Base-by-base conservation (phyloP, 2,113 vertebrate species). In the Panthera tigris region DNA sequence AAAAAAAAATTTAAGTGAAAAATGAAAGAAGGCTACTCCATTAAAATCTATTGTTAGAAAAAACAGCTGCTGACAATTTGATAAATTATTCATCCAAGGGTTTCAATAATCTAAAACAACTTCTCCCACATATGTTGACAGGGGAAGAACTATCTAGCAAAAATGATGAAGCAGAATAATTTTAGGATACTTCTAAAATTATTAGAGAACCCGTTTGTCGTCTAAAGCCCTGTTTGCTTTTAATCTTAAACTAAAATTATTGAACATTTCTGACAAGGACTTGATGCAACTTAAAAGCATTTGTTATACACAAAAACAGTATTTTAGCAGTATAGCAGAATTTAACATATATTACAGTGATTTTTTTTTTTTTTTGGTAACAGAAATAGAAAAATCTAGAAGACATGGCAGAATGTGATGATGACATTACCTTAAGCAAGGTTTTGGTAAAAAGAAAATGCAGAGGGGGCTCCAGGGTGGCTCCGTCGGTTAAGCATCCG, bases 21-120 rank as follows among this genome's bases (percentile, higher is more conserved):
- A 97, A 95, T 89, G 86, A 73, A 97, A 97, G 48, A 97, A 33
- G 68, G 94, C 69, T 82, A 73, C 84, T 91, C 94, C 83, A 93
- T 97, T 97, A 84, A 97, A 94, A 95, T 95, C 94, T 97, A 97
- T 91, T 97, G 97, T 93, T 87, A 97, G 97, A 97, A 93, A 97
- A 91, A 93, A 85, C 95, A 98, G 97, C 97, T 98, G 84, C 66
- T 98, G 97, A 98, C 61, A 97, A 84, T 96, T 97, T 97, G 97
- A 98, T 98, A 98, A 98, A 99, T 98, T 98, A 98, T 97, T 98
- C 80, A 97, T 98, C 96, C 96, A 96, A 98, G 87, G 85, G 55
- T 96, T 95, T 86, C 66, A 97, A 95, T 98, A 95, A 98, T 98
- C 69, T 63, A 94, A 96, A 93, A 93, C 78, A 98, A 95, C 87